phyloP scores from a whole-genome alignment of 2,797 vertebrate species.

The Eulemur mongoz region DNA sequence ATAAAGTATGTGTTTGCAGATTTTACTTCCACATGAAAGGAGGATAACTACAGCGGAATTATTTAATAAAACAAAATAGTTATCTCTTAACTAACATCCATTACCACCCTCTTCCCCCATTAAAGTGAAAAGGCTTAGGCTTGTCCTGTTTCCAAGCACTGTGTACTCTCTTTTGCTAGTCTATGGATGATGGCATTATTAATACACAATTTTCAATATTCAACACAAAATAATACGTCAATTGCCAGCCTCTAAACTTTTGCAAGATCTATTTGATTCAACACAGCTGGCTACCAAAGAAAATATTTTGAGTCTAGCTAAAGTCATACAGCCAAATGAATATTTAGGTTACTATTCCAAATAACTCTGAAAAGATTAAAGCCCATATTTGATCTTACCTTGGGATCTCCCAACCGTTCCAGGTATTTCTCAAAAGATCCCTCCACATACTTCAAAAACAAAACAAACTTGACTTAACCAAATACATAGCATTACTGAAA shows the following conservation, averaged over 20 bases:
- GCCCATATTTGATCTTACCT: conserved; percentile 85
- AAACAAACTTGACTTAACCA: conserved; percentile 68
- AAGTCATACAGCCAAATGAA: neutral
- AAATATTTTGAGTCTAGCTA: conserved; percentile 9
- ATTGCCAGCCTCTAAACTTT: conserved; percentile 40
- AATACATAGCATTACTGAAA: conserved; percentile 55
- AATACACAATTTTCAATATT: conserved; percentile 48
- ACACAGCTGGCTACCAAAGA: conserved; percentile 54
- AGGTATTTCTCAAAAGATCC: conserved; percentile 97
- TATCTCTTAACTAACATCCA: neutral
- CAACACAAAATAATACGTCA: conserved; percentile 36
- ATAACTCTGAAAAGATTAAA: conserved; percentile 60
- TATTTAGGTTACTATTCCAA: conserved; percentile 40
- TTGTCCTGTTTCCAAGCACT: conserved; percentile 7
- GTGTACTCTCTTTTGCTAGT: neutral
- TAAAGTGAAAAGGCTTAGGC: conserved; percentile 43
- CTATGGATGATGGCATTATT: neutral
- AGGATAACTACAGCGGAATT: neutral
- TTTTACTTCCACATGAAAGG: conserved; percentile 10
- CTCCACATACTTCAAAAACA: conserved; percentile 92
- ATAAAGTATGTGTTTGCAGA: neutral
- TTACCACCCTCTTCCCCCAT: neutral
- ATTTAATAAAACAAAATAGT: neutral
- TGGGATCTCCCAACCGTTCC: conserved; percentile 94
- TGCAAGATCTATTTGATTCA: conserved; percentile 34